phyloP scores from a whole-genome alignment of 1,140 invertebrate species.

The Bradysia coprophila region DNA sequence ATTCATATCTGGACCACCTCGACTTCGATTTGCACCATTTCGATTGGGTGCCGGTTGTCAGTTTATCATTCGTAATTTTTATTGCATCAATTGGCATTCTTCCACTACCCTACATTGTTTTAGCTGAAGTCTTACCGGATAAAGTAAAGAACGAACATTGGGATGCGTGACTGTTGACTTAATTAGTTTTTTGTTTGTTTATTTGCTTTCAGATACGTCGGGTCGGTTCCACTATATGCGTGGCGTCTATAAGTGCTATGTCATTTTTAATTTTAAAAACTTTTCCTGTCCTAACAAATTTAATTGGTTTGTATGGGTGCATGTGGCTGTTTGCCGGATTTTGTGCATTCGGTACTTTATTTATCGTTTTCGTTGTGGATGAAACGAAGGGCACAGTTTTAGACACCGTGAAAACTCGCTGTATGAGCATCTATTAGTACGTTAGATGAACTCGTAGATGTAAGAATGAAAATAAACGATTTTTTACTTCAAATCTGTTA shows the following conservation, averaged over 20 bases:
- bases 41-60: not conserved
- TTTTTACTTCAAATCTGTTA: too few species aligned
- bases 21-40: too few species aligned
- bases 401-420: too few species aligned
- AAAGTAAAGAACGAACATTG: not conserved
- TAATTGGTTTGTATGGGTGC: not conserved
- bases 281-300: not conserved
- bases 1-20: not conserved
- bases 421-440: too few species aligned
- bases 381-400: not conserved
- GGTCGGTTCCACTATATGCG: not conserved
- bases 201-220: not conserved
- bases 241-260: not conserved
- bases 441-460: too few species aligned
- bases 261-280: not conserved
- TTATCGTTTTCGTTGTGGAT: not conserved
- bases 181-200: not conserved
- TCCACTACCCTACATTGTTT: not conserved
- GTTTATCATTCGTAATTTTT: not conserved
- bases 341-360: not conserved
- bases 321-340: not conserved
- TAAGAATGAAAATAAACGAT: too few species aligned
- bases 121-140: not conserved
- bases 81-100: not conserved
- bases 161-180: too few species aligned